Conservation (phyloP, 35 echinoderm and acorn worm species). For the Lytechinus variegatus region DNA sequence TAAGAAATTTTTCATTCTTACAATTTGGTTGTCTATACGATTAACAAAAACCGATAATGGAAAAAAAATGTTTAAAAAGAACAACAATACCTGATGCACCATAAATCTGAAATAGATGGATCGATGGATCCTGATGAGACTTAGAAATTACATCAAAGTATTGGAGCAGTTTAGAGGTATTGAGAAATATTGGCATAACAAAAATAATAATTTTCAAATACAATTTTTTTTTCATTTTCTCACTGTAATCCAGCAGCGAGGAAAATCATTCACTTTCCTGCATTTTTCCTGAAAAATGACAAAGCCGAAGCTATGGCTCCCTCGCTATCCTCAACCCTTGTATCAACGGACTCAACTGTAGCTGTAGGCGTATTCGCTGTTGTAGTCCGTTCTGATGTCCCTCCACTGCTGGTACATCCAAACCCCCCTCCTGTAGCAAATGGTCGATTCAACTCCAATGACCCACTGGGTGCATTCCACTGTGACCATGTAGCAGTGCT, state of each 20-base stretch:
- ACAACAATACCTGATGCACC: too few species aligned
- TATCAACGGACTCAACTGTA: neutral
- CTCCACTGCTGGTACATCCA: neutral
- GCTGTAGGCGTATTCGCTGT: neutral
- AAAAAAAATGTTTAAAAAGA: too few species aligned
- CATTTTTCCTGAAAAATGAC: constrained; percentile 61
- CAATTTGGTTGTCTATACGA: too few species aligned
- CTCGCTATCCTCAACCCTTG: neutral
- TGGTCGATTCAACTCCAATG: neutral
- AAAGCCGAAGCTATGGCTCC: constrained; percentile 38
- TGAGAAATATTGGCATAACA: too few species aligned
- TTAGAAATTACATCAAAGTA: too few species aligned
- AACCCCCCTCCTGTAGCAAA: neutral
- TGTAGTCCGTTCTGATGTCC: neutral
- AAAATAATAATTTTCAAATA: too few species aligned
- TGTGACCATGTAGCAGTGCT: neutral
- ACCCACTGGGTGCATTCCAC: neutral
- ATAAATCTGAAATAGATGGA: too few species aligned
- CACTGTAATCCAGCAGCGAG: neutral
- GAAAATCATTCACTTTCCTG: neutral
- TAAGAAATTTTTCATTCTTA: too few species aligned
- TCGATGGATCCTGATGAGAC: too few species aligned
- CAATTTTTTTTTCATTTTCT: too few species aligned
- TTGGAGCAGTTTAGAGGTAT: too few species aligned
- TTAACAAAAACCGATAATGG: too few species aligned